Conservation (phyloP, 2,888 invertebrate genomes). For the Drosophila macrospina region DNA sequence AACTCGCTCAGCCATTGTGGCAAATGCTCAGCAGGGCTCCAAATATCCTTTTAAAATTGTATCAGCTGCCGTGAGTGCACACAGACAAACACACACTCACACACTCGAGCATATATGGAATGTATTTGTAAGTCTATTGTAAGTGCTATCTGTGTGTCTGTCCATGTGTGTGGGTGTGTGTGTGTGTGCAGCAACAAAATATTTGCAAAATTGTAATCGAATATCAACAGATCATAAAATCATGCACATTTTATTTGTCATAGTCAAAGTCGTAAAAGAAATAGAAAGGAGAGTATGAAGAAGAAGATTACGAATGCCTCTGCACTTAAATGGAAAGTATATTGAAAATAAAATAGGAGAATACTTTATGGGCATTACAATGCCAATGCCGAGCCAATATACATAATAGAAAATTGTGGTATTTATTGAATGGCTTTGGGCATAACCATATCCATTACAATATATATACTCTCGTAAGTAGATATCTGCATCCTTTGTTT, state of each 20-base stretch:
- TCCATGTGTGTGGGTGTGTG: conserved; percentile 17
- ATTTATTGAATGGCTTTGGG: conserved; percentile 75
- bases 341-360: conserved; percentile 78
- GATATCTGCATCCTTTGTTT: conserved; percentile 10
- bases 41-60: conserved; percentile 74
- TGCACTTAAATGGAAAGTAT: conserved; percentile 48
- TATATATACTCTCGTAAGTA: not conserved
- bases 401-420: conserved; percentile 71
- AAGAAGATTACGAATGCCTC: conserved; percentile 32
- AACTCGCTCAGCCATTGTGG: conserved; percentile 59
- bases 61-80: conserved; percentile 29
- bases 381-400: conserved; percentile 62
- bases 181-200: conserved; percentile 70
- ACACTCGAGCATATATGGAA: conserved; percentile 8
- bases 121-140: conserved; percentile 76
- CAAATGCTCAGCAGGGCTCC: conserved; percentile 66
- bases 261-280: conserved; percentile 76
- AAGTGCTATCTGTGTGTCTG: conserved; percentile 41
- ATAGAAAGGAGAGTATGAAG: conserved; percentile 21
- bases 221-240: conserved; percentile 81
- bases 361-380: conserved; percentile 75
- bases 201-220: conserved; percentile 82
- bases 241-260: conserved; percentile 81
- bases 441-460: conserved; percentile 37
- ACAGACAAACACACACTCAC: conserved; percentile 11